A percentile compares a stretch with the other conserved stretches of the same genome.
Evolutionary conservation across 2,113 vertebrate species (phyloP).

Genomic region (Rhipidura dahli): DNA sequence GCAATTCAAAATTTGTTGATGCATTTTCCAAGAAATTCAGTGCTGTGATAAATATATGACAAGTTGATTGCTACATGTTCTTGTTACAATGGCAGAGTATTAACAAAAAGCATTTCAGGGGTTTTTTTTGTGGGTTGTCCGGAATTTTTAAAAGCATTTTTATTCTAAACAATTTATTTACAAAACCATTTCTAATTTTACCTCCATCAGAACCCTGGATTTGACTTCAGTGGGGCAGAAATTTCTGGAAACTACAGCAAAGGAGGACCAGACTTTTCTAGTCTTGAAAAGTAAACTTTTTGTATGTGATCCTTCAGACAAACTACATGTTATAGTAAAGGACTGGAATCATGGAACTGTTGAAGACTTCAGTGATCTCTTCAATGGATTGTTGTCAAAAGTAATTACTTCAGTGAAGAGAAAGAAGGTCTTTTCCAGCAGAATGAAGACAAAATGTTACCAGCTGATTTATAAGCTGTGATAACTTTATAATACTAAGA

Average conservation of each 20-base stretch:
- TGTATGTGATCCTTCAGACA: neutral
- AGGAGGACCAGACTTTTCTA: constrained; percentile 95
- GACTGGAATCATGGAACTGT: neutral
- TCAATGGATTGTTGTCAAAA: neutral
- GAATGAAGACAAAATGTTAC: neutral
- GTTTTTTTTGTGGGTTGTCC: neutral
- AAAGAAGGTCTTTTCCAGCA: neutral
- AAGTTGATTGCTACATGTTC: accelerated
- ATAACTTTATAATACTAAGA: neutral
- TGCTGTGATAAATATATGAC: neutral
- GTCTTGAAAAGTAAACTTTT: constrained; percentile 76
- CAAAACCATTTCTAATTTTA: neutral
- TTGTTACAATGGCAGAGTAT: neutral
- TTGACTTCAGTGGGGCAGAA: constrained; percentile 98
- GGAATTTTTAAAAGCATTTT: neutral
- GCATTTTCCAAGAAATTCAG: neutral
- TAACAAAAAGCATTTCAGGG: neutral
- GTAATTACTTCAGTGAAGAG: neutral
- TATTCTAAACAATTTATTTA: neutral
- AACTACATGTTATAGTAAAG: neutral
- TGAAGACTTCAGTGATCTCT: constrained; percentile 5
- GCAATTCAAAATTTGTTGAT: neutral
- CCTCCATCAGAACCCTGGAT: constrained; percentile 88
- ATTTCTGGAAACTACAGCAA: constrained; percentile 95
- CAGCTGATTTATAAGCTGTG: neutral